Evolutionary conservation across 2,888 invertebrate genomes (phyloP).

Genomic region (Nemurella pictetii): DNA sequence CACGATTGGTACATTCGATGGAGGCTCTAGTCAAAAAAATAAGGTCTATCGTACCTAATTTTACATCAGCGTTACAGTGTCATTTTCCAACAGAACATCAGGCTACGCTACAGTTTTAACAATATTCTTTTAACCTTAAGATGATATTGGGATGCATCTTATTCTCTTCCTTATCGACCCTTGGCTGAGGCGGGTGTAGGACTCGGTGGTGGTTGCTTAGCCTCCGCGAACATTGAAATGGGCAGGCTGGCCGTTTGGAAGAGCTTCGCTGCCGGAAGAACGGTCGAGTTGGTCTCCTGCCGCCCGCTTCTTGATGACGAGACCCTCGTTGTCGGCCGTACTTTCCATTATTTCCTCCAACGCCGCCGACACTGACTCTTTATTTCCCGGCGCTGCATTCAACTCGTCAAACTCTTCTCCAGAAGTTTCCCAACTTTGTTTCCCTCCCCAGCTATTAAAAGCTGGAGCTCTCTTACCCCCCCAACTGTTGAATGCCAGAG

Average conservation of each 20-base stretch:
- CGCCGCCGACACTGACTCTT: background rate
- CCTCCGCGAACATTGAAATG: background rate
- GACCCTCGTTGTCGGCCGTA: background rate
- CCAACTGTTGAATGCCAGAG: conserved; percentile 45
- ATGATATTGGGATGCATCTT: background rate
- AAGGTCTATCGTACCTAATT: too few species aligned
- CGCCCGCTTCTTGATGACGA: background rate
- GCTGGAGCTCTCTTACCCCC: conserved; percentile 19
- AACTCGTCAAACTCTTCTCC: too few species aligned
- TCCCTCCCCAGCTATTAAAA: conserved; percentile 46
- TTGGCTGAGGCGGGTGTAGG: background rate
- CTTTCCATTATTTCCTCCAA: background rate
- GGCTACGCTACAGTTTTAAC: background rate
- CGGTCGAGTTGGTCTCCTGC: background rate
- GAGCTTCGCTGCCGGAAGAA: background rate
- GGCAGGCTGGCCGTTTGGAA: background rate
- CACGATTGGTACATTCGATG: too few species aligned
- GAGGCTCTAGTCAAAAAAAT: too few species aligned
- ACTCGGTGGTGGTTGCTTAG: background rate
- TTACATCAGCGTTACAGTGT: too few species aligned
- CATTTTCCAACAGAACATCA: background rate
- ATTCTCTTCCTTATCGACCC: background rate
- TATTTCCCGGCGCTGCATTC: background rate
- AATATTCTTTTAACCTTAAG: background rate
- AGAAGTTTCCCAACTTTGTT: too few species aligned